phyloP scores from a whole-genome alignment of 2,888 invertebrate genomes.

The Bellardia bayeri region DNA sequence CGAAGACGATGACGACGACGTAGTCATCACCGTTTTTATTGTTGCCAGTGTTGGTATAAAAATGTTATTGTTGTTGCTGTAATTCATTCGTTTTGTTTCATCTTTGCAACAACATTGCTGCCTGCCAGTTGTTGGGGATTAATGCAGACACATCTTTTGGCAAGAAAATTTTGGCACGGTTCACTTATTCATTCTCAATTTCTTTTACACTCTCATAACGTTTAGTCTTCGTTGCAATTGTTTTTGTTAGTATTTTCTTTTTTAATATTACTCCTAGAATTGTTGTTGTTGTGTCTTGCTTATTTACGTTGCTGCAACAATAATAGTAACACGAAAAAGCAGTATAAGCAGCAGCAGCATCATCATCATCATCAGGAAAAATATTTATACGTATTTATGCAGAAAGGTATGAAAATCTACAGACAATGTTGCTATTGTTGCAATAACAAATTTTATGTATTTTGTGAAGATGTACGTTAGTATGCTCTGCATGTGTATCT shows the following conservation, averaged over 20 bases:
- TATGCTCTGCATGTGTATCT: neutral
- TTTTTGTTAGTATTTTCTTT: neutral
- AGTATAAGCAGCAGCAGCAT: neutral
- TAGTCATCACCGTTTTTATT: slow-evolving; percentile 14
- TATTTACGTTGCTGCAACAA: slow-evolving; percentile 46
- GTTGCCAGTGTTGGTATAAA: slow-evolving; percentile 23
- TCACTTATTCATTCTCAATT: slow-evolving; percentile 68
- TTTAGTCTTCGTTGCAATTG: slow-evolving; percentile 47
- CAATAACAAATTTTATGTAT: slow-evolving; percentile 16
- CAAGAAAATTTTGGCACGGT: slow-evolving; percentile 69
- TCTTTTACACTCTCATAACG: slow-evolving; percentile 53
- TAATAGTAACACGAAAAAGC: slow-evolving; percentile 17
- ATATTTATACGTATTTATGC: neutral
- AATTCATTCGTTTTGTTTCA: slow-evolving; percentile 32
- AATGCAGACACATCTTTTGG: slow-evolving; percentile 73
- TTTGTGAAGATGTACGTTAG: neutral
- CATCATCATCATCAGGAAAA: neutral
- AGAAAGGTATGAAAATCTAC: neutral
- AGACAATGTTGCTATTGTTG: slow-evolving; percentile 19
- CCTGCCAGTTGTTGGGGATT: slow-evolving; percentile 64
- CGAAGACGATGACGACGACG: neutral
- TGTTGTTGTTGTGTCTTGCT: slow-evolving; percentile 15
- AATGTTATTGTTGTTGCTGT: slow-evolving; percentile 9
- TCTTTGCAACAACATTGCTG: slow-evolving; percentile 22
- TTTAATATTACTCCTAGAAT: neutral